Base-by-base conservation (phyloP, 2,113 vertebrate species). In the Microtus pennsylvanicus region DNA sequence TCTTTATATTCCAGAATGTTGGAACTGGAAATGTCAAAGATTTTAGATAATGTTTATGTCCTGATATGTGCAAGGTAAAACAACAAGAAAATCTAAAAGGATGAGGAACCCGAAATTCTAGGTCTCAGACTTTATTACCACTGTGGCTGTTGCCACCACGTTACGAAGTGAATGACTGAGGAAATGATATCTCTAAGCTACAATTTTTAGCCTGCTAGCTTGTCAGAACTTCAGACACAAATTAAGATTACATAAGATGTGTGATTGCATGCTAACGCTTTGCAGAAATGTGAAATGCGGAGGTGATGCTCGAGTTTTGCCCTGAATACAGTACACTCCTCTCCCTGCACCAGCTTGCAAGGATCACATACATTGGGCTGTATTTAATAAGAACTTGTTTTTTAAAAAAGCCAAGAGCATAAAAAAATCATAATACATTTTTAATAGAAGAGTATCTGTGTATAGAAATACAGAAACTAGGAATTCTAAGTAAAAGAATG, bases 1-100 rank as follows among this genome's bases (percentile, higher is more conserved):
- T 70, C 3, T 92, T 89, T 77, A 22, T 47, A 87, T n/a, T 96
- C 96, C 75, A 94, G 11, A 61, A 92, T 86, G 52, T 89, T 93
- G 63, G 76, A 90, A 94, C 52, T 90, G 11, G 12, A 94, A 86
- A 93, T 55, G 61, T 89, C 22, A 81, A 50, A 81, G 50, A 70
- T 80, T 91, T 89, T 87, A 80, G 19, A 38, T 90, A 83, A 58
- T 21, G 19, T 58, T 58, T 92, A 50, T 26, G 70, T 90, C 28
- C 81, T 90, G 47, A 13, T 58, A n/a, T 7, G 28, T 21, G 63
- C 19, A 93, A 58, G 26, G 91, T 69, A 80, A 21, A 55, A 7
- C 16, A 52, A 58, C 14, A 67, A 69, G 42, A 30, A 65, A 30
- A 50, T 12, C 13, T 47, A 97, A 91, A 50, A 80, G 24, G 6